Evolutionary conservation across 2,113 vertebrate species (phyloP).

Genomic region (Siphamia tubifer): DNA sequence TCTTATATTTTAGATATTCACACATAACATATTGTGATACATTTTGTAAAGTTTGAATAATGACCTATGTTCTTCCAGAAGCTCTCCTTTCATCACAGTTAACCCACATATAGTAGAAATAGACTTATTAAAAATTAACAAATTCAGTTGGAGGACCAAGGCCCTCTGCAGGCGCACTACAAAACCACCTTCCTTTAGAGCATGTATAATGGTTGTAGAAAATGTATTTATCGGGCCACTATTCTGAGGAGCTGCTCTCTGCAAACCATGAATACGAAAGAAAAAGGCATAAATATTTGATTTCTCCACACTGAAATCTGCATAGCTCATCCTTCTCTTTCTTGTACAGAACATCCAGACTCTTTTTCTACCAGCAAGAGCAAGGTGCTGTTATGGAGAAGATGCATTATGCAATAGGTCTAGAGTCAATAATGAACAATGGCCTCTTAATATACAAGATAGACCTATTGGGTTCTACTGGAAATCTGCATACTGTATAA

Average conservation of each 20-base stretch:
- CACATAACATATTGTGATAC: no score
- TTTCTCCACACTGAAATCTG: constrained; percentile 52
- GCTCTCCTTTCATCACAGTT: no score
- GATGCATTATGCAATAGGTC: constrained; percentile 69
- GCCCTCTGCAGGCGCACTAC: no score
- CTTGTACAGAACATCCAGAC: constrained; percentile 36
- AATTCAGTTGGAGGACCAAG: no score
- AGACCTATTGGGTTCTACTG: background rate
- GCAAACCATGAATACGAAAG: constrained; percentile 55
- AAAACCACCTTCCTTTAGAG: constrained; percentile 18
- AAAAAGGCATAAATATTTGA: constrained; percentile 76
- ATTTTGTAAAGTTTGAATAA: no score
- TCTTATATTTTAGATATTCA: no score
- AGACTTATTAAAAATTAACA: no score
- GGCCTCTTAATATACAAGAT: constrained; percentile 33
- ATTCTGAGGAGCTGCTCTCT: constrained; percentile 33
- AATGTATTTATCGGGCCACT: constrained; percentile 21
- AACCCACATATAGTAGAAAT: no score
- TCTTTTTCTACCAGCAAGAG: constrained; percentile 26
- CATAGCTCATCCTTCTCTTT: constrained; percentile 52
- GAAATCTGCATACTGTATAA: background rate
- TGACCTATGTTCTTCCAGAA: no score
- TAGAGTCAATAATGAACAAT: constrained; percentile 47
- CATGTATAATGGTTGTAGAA: constrained; percentile 23
- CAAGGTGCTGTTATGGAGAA: constrained; percentile 30